phyloP scores from a whole-genome alignment of 2,888 invertebrate species.

The Prosopocoilus inquinatus region DNA sequence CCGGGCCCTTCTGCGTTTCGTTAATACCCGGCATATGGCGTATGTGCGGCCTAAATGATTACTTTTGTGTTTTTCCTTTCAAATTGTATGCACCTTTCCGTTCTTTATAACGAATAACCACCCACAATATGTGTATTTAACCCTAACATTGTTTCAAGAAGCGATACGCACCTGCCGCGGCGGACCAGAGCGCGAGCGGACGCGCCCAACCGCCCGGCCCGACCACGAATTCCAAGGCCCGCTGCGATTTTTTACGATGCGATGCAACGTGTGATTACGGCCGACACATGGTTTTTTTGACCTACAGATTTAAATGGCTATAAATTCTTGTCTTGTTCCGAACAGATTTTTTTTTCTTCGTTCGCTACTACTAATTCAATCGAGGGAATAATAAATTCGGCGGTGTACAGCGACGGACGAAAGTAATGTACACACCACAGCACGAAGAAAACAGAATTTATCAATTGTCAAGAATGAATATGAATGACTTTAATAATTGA shows the following conservation, averaged over 20 bases:
- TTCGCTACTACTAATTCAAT: neutral
- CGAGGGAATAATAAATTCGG: neutral
- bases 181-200: constrained; percentile 10
- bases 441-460: too few species aligned
- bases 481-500: too few species aligned
- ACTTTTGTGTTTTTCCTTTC: constrained; percentile 8
- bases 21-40: constrained; percentile 10
- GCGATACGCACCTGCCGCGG: constrained; percentile 29
- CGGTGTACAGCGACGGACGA: neutral
- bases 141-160: constrained; percentile 32
- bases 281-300: constrained; percentile 28
- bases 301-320: constrained; percentile 25
- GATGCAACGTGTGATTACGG: constrained; percentile 25
- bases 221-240: neutral
- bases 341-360: constrained; percentile 21
- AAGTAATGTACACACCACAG: too few species aligned
- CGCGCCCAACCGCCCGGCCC: neutral
- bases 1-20: too few species aligned
- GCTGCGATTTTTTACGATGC: constrained; percentile 11
- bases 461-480: too few species aligned
- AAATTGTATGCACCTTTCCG: constrained; percentile 13
- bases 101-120: constrained; percentile 19
- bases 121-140: constrained; percentile 29
- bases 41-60: constrained; percentile 2
- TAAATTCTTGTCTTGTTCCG: constrained; percentile 20